Evolutionary conservation across 1,140 invertebrate genomes (phyloP), one percentile per base, ranked within the genome.

Genomic region (Trypoxylus dichotomus): DNA sequence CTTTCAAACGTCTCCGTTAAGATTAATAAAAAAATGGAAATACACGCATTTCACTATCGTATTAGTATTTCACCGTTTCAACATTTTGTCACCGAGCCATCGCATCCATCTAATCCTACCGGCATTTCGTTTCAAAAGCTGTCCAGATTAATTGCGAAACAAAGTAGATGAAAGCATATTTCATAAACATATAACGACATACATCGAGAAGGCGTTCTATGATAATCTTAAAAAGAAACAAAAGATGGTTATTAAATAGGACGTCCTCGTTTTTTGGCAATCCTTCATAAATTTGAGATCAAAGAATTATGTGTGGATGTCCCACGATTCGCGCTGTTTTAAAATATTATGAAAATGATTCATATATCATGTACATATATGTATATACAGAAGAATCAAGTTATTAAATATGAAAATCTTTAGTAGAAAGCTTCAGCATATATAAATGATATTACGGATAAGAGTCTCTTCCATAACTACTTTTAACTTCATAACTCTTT

Each of bases 141-240:
- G 41, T 74, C 21, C 15, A 74, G 32, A 32, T 74, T 74, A 37
- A 74, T 74, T 32, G 47, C 19, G 47, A 54, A 54, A 54, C 47
- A n/a, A 54, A 54, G 15, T 54, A 54, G 47, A 54, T 54, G 47
- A 54, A 54, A 54, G 47, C 13, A 54, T 54, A 54, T 15, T 54
- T 54, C 15, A 54, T 54, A 19, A 15, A 54, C 13, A 54, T 54
- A n/a, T 54, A 54, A 54, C 13, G 47, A 54, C 19, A 15, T 54
- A 54, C 47, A 54, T 54, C 47, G 15, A 54, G 47, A 54, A 19
- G 47, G 47, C 47, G 47, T 54, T n/a, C 47, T 54, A 54, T 15
- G 47, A 54, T 54, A 54, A 8, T 8, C 19, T 54, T 1, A 54
- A 19, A 54, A n/a, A 3, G 47, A 54, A 54, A 54, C 47, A 54